phyloP scores from a whole-genome alignment of 2,888 invertebrate genomes.

The Acronicta leporina region DNA sequence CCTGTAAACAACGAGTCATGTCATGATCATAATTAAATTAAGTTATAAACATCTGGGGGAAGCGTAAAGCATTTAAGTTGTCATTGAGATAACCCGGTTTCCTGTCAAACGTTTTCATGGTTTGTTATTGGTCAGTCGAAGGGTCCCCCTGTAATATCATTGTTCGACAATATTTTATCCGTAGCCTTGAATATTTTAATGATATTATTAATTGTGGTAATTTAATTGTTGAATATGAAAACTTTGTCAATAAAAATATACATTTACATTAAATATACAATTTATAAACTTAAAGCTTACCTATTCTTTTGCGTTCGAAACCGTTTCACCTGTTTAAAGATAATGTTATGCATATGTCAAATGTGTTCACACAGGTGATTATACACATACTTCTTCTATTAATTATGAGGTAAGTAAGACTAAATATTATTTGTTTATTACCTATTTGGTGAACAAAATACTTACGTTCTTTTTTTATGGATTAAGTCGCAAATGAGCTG shows the following conservation, averaged over 20 bases:
- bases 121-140: slow-evolving; percentile 39
- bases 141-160: slow-evolving; percentile 10
- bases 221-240: too few relatives aligned
- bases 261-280: too few relatives aligned
- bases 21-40: slow-evolving; percentile 57
- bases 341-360: not conserved
- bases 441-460: too few relatives aligned
- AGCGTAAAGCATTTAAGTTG: slow-evolving; percentile 69
- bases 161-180: slow-evolving; percentile 7
- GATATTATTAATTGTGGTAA: not conserved
- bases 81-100: slow-evolving; percentile 81
- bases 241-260: too few relatives aligned
- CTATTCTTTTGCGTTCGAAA: not conserved
- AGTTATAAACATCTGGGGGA: slow-evolving; percentile 69
- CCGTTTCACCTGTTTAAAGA: slow-evolving; percentile 2
- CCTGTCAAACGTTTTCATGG: slow-evolving; percentile 72
- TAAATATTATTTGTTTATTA: too few relatives aligned
- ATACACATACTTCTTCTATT: too few relatives aligned
- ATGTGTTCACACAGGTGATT: too few relatives aligned
- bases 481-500: too few relatives aligned
- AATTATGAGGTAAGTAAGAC: too few relatives aligned
- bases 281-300: too few relatives aligned
- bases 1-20: slow-evolving; percentile 46
- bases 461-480: too few relatives aligned
- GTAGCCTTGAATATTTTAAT: slow-evolving; percentile 1